Conservation (phyloP, 2,888 invertebrate genomes). For the Tanaodytes sp. region DNA sequence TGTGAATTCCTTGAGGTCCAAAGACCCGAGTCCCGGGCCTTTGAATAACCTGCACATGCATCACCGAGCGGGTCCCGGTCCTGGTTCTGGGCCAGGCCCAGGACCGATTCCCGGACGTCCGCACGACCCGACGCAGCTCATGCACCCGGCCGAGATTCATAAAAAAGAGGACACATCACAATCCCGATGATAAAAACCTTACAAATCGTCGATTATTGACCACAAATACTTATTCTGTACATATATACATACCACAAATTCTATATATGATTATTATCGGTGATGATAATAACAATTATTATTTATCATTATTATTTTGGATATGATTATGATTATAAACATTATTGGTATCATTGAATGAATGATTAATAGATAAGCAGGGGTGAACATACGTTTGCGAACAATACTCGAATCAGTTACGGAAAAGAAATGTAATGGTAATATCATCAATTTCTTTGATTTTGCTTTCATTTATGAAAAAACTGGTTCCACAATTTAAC, state of each 20-base stretch:
- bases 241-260: constrained; percentile 42
- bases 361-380: constrained; percentile 13
- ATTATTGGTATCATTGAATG: constrained; percentile 11
- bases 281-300: constrained; percentile 33
- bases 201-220: constrained; percentile 25
- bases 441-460: too few relatives aligned
- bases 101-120: constrained; percentile 62
- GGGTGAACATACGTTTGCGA: constrained; percentile 12
- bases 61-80: constrained; percentile 73
- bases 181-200: constrained; percentile 75
- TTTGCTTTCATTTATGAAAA: too few relatives aligned
- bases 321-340: too few relatives aligned
- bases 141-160: constrained; percentile 72
- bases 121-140: constrained; percentile 65
- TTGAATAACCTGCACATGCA: constrained; percentile 75
- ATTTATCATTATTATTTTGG: too few relatives aligned
- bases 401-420: not conserved
- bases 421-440: constrained; percentile 12
- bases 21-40: constrained; percentile 74
- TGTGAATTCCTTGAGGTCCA: constrained; percentile 74
- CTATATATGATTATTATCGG: constrained; percentile 40
- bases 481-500: too few relatives aligned
- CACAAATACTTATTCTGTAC: constrained; percentile 15
- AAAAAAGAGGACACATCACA: constrained; percentile 76
- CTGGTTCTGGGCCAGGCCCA: constrained; percentile 73